Evolutionary conservation across 2,888 invertebrate genomes (phyloP).

Genomic region (Leptarthrus brevirostris): DNA sequence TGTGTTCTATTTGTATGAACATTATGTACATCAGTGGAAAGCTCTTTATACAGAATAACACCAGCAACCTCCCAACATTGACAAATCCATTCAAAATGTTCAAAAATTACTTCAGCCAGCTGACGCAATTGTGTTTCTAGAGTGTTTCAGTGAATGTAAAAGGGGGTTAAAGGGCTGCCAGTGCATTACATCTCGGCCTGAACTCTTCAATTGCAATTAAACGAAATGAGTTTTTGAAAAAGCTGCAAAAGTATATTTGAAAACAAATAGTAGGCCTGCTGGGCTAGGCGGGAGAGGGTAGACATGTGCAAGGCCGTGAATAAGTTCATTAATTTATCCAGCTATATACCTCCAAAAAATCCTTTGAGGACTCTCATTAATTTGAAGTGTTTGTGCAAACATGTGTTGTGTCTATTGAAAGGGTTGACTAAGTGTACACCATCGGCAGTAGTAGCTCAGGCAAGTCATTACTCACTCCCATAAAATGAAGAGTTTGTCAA

Average conservation of each 20-base stretch:
- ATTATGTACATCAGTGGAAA: too few species aligned
- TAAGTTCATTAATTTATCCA: constrained; percentile 8
- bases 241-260: neutral
- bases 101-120: too few species aligned
- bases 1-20: too few species aligned
- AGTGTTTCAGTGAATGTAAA: neutral
- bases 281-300: too few species aligned
- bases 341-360: neutral
- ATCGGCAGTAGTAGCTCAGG: neutral
- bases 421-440: neutral
- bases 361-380: constrained; percentile 7
- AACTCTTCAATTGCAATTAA: constrained; percentile 18
- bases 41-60: too few species aligned
- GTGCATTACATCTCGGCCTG: neutral
- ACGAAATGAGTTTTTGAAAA: constrained; percentile 2
- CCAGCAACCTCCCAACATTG: too few species aligned
- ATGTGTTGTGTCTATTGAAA: neutral
- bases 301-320: neutral
- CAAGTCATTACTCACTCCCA: neutral
- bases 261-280: neutral
- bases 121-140: neutral
- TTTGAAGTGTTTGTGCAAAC: constrained; percentile 4
- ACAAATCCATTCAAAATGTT: too few species aligned
- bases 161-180: neutral
- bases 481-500: neutral